Base-by-base conservation (phyloP, 1,140 invertebrate species). In the Drosophila tsacasi region DNA sequence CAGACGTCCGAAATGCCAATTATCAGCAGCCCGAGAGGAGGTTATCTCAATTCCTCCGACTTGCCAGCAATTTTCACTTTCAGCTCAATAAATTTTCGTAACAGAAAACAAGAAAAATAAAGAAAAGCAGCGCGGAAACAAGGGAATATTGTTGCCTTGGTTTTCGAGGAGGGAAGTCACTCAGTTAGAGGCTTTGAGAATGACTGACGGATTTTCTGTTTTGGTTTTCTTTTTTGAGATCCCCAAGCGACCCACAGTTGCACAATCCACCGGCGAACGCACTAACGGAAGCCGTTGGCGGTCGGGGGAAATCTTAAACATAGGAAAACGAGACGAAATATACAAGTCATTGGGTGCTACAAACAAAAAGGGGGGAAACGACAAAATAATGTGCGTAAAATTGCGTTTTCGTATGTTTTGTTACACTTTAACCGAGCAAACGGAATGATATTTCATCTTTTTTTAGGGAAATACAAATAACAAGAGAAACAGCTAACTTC, bases 51-150 rank as follows among this genome's bases (percentile, higher is more conserved):
- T 71, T 67, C 58, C 59, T 49, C 54, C 63, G 52, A 55, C 52
- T 73, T 61, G 30, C 74, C 47, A 68, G 52, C 75, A 85, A 83
- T 86, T 86, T 86, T 87, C 83, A 86, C 79, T 86, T 87, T 87
- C 76, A 74, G 30, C 62, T 69, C 82, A 72, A 83, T 74, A 67
- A 84, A 83, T 77, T 81, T 82, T 78, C 74, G 67, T 71, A 81
- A 81, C 52, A 27, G 39, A 67, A 81, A 75, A 52, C 23, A 25
- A 61, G 27, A 74, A 74, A 74, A 52, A 52, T 52, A 32, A n/a
- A 63, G 27, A 55, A 39, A 77, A 68, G 65, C 68, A 64, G 61
- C 39, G 17, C 21, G 19, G 39, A 77, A 77, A 83, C 81, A 76
- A 84, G 82, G 60, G 52, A 81, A 85, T 61, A 69, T 78, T 47